A percentile compares a stretch with the other conserved stretches of the same genome.
Evolutionary conservation across 2,888 invertebrate genomes (phyloP).

Genomic region (Synergus gifuensis): DNA sequence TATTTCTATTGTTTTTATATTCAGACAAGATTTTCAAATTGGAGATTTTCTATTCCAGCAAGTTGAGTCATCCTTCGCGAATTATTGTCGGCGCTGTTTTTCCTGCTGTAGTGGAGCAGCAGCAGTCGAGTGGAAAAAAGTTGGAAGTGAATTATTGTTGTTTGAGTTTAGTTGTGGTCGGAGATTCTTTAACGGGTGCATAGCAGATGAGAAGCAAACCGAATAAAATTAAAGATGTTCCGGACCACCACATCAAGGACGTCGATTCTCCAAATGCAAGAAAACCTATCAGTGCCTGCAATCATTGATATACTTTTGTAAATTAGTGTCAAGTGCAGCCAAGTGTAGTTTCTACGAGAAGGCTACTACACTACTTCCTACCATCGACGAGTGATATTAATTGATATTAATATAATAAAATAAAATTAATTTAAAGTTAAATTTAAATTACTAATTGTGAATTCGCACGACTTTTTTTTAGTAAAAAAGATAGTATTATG

Average conservation of each 20-base stretch:
- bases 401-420: background rate
- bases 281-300: constrained; percentile 86
- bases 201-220: constrained; percentile 83
- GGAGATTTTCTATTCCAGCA: background rate
- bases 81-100: constrained; percentile 28
- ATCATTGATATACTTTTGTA: constrained; percentile 43
- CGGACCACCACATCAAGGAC: constrained; percentile 85
- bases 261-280: constrained; percentile 85
- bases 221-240: constrained; percentile 84
- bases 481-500: background rate
- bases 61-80: constrained; percentile 40
- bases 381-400: constrained; percentile 7
- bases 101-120: constrained; percentile 24
- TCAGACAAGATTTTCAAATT: background rate
- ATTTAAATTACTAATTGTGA: background rate
- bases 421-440: background rate
- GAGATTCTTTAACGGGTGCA: constrained; percentile 49
- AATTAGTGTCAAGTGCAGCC: constrained; percentile 25
- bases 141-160: constrained; percentile 41
- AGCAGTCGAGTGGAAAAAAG: constrained; percentile 42
- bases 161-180: constrained; percentile 36
- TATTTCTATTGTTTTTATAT: background rate
- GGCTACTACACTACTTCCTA: constrained; percentile 15
- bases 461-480: background rate
- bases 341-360: constrained; percentile 11